phyloP scores from a whole-genome alignment of 2,888 invertebrate genomes.

The Temnothorax ravouxi region DNA sequence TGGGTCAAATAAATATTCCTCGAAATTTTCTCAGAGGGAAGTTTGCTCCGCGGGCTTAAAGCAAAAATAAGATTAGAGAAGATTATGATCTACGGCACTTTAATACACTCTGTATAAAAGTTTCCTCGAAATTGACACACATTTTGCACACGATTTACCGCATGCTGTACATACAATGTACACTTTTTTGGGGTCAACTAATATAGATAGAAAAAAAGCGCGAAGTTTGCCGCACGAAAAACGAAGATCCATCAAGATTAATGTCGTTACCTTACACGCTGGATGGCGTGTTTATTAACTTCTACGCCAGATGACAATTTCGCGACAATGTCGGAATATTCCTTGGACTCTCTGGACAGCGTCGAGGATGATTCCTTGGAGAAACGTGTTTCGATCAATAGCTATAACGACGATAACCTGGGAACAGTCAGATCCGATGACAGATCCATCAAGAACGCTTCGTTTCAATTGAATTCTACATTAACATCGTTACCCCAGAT shows the following conservation, averaged over 20 bases:
- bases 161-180: no score
- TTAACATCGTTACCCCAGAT: background rate
- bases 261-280: conserved; percentile 25
- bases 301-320: conserved; percentile 44
- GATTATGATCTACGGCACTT: background rate
- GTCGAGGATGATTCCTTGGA: conserved; percentile 25
- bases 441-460: background rate
- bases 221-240: conserved; percentile 43
- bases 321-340: conserved; percentile 78
- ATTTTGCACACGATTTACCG: conserved; percentile 19
- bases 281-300: background rate
- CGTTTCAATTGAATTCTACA: conserved; percentile 17
- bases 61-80: conserved; percentile 9
- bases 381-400: background rate
- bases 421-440: background rate
- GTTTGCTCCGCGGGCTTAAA: background rate
- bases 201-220: conserved; percentile 27
- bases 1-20: background rate
- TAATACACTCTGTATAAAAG: background rate
- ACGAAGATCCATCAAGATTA: conserved; percentile 37
- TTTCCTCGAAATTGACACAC: conserved; percentile 21
- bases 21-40: background rate
- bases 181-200: conserved; percentile 21
- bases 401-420: conserved; percentile 36
- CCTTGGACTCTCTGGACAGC: conserved; percentile 79